A percentile compares a stretch with the other conserved stretches of the same genome.
Evolutionary conservation across 2,113 vertebrate species (phyloP).

Genomic region (Platycercus adscitus): DNA sequence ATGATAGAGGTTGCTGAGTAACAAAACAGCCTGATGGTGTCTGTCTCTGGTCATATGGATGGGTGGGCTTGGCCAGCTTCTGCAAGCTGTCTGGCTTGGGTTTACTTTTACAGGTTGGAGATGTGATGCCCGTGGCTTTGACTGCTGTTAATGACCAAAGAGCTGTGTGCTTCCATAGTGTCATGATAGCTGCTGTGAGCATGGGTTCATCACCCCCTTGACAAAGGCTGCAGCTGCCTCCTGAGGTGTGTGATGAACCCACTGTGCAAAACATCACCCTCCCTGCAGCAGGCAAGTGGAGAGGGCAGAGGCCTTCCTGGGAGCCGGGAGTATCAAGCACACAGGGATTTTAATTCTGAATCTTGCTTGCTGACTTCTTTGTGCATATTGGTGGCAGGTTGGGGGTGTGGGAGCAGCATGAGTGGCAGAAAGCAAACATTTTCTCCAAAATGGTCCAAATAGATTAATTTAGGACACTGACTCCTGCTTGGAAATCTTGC

Average conservation of each 20-base stretch:
- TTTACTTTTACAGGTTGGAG: conserved; percentile 1
- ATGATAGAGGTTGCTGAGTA: conserved; percentile 51
- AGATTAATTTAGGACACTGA: neutral
- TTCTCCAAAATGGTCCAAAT: neutral
- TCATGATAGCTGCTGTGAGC: neutral
- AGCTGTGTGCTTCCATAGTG: conserved; percentile 70
- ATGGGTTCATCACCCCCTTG: neutral
- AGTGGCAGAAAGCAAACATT: neutral
- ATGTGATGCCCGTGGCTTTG: conserved; percentile 8
- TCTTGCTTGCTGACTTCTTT: conserved; percentile 43
- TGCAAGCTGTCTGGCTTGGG: neutral
- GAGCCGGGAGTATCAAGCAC: neutral
- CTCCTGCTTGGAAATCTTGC: neutral
- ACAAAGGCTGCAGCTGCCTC: neutral
- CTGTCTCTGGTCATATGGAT: conserved; percentile 15
- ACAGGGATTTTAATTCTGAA: neutral
- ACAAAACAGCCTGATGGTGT: neutral
- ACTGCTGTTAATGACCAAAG: conserved; percentile 78
- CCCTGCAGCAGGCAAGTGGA: neutral
- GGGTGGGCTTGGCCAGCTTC: neutral
- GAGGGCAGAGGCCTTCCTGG: neutral
- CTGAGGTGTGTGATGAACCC: neutral
- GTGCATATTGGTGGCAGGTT: conserved; percentile 19
- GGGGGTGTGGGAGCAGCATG: neutral
- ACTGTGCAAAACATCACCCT: neutral